A percentile compares a stretch with the other conserved stretches of the same genome.
These are phyloP conservation scores for Canis aureus DNA, from an alignment of 2,113 vertebrate species.

Conservation along the genomic window DNA sequence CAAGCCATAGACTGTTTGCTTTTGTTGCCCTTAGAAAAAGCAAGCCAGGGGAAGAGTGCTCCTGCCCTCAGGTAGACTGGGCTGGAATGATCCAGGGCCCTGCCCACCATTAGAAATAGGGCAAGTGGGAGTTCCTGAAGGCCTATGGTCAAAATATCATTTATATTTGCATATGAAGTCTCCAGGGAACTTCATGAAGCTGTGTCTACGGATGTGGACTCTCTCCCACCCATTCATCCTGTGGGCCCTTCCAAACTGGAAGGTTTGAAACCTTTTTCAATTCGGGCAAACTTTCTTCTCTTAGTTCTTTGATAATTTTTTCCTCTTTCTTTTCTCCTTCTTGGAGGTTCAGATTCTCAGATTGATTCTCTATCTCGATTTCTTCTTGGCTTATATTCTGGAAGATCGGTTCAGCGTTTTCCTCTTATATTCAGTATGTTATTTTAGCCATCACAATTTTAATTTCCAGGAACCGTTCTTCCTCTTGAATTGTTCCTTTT, in stretches of 20 bases:
- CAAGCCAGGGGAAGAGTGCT: not conserved
- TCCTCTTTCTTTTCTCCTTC: not conserved
- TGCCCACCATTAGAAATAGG: not conserved
- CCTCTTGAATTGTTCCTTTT: not conserved
- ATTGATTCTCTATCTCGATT: not conserved
- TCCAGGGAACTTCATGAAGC: not conserved
- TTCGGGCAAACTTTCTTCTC: not conserved
- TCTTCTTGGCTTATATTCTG: not conserved
- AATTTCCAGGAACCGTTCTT: not conserved
- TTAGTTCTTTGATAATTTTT: not conserved
- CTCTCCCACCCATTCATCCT: not conserved
- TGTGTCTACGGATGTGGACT: accelerated
- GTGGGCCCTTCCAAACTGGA: not conserved
- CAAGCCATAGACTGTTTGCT: not conserved
- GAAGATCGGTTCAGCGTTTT: not conserved
- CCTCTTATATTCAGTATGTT: not conserved
- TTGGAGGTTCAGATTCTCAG: not conserved
- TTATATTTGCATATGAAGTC: not conserved
- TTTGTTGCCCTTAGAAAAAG: not conserved
- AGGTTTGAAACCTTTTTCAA: not conserved
- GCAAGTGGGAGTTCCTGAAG: not conserved
- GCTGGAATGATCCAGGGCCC: not conserved
- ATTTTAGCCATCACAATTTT: not conserved
- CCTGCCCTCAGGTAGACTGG: not conserved
- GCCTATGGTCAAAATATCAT: not conserved